Conservation (phyloP, 2,888 invertebrate genomes). For the Polyommatus iphigenia region DNA sequence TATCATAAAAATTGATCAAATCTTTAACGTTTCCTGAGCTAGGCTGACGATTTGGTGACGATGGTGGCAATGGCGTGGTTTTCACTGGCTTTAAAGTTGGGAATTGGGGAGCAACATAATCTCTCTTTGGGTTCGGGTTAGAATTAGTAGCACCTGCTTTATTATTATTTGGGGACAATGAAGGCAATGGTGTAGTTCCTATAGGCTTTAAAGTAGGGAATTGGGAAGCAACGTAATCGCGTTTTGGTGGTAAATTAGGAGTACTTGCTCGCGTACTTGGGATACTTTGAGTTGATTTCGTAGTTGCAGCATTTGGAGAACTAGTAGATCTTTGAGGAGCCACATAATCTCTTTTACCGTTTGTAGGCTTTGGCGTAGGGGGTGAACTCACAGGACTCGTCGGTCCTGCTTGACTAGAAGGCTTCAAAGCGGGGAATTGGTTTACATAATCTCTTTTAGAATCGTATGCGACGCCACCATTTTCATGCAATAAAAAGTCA, state of each 20-base stretch:
- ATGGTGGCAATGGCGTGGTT: conserved; percentile 4
- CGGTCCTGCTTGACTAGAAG: conserved; percentile 40
- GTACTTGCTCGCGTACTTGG: conserved; percentile 35
- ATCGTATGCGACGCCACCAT: conserved; percentile 47
- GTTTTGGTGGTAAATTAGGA: conserved; percentile 43
- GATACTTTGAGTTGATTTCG: conserved; percentile 36
- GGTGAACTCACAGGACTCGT: conserved; percentile 34
- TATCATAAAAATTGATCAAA: conserved; percentile 65
- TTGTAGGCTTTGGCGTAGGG: conserved; percentile 40
- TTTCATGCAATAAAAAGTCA: conserved; percentile 69
- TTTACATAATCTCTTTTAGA: conserved; percentile 54
- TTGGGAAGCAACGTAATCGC: conserved; percentile 55
- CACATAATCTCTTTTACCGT: conserved; percentile 60
- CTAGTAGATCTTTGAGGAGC: conserved; percentile 55
- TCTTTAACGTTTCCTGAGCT: conserved; percentile 64
- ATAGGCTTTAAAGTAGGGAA: conserved; percentile 45
- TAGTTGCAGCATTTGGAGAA: conserved; percentile 37
- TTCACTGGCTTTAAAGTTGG: conserved; percentile 43
- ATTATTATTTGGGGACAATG: conserved; percentile 23
- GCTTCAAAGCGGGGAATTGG: conserved; percentile 50
- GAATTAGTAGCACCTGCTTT: conserved; percentile 38
- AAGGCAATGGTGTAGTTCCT: conserved; percentile 35
- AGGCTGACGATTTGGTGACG: conserved; percentile 44
- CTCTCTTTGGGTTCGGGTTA: conserved; percentile 48
- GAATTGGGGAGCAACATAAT: conserved; percentile 54